These are phyloP conservation scores for Synanthedon myopaeformis DNA, from an alignment of 2,888 invertebrate genomes.

Conservation along the genomic window DNA sequence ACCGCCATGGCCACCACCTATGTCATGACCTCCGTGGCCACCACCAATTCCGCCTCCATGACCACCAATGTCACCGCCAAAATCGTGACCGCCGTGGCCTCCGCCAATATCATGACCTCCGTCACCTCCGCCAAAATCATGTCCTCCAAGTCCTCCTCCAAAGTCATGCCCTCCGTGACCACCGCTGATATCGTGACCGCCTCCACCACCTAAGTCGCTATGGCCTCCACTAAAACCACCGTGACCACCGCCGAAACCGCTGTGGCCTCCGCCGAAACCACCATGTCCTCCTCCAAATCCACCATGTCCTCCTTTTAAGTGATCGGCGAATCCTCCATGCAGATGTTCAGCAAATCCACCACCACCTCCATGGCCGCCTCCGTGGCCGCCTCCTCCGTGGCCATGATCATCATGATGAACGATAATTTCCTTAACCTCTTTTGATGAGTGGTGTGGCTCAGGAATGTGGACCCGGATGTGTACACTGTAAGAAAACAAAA, in stretches of 20 bases:
- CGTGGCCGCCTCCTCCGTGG: slow-evolving; percentile 34
- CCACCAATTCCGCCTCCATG: slow-evolving; percentile 14
- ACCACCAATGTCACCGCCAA: slow-evolving; percentile 10
- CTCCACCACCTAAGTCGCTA: slow-evolving; percentile 7
- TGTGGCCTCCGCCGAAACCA: slow-evolving; percentile 10
- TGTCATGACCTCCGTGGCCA: slow-evolving; percentile 15
- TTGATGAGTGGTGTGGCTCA: slow-evolving; percentile 54
- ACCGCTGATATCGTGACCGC: slow-evolving; percentile 18
- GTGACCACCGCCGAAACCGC: slow-evolving; percentile 12
- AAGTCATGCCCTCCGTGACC: slow-evolving; percentile 18
- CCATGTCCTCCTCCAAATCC: slow-evolving; percentile 12
- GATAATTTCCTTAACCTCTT: slow-evolving; percentile 47
- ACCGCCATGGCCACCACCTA: slow-evolving; percentile 16
- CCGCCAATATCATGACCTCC: slow-evolving; percentile 6
- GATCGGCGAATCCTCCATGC: slow-evolving; percentile 41
- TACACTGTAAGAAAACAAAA: slow-evolving; percentile 36
- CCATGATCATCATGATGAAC: slow-evolving; percentile 49
- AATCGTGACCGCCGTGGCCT: slow-evolving; percentile 7
- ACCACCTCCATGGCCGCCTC: slow-evolving; percentile 22
- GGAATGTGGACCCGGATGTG: slow-evolving; percentile 70
- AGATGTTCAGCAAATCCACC: slow-evolving; percentile 30
- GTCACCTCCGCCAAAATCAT: slow-evolving; percentile 9
- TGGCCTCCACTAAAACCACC: slow-evolving; percentile 12
- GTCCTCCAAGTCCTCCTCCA: slow-evolving; percentile 19
- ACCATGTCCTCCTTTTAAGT: slow-evolving; percentile 20